Evolutionary conservation across 2,888 invertebrate species (phyloP), one percentile per base, ranked within the genome.

Genomic region (Epirrhoe alternata): DNA sequence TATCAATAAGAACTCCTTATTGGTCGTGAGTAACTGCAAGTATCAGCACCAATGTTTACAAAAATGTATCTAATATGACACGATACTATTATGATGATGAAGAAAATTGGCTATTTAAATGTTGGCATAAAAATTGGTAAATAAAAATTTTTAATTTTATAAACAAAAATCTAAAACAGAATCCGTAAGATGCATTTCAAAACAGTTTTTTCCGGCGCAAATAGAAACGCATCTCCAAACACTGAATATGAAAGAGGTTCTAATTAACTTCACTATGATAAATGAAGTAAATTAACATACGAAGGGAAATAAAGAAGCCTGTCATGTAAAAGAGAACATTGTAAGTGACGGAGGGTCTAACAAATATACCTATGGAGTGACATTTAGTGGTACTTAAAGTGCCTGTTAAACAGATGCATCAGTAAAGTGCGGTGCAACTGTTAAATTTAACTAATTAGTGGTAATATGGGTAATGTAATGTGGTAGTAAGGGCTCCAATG

Each of bases 361-460:
- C 86, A 80, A 86, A 89, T 86, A 87, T 87, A n/a, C n/a, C n/a
- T n/a, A 88, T 86, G 82, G 86, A 79, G 86, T 86, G 86, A 89
- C 89, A 87, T 87, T 90, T 89, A 90, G 88, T 84, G 76, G 81
- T 85, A 89, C 83, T 91, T 89, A 90, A 87, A 82, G 83, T 83
- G 86, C 77, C 81, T 75, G 86, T 88, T 88, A 86, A 90, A 88
- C 86, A 84, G 84, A 84, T 74, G 84, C 85, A 85, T 86, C 86
- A 88, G 84, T 85, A 77, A 84, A 89, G 85, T 78, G 88, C 86
- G 84, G 83, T 59, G 78, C 86, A 84, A 85, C 86, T 85, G 87
- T 84, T 87, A 86, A 88, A 86, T 87, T 83, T 81, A 83, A 80
- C 80, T 87, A 90, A 92, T 91, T 90, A 87, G 81, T 80, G 82